phyloP scores from a whole-genome alignment of 1,140 invertebrate species.

The Acromyrmex heyeri region DNA sequence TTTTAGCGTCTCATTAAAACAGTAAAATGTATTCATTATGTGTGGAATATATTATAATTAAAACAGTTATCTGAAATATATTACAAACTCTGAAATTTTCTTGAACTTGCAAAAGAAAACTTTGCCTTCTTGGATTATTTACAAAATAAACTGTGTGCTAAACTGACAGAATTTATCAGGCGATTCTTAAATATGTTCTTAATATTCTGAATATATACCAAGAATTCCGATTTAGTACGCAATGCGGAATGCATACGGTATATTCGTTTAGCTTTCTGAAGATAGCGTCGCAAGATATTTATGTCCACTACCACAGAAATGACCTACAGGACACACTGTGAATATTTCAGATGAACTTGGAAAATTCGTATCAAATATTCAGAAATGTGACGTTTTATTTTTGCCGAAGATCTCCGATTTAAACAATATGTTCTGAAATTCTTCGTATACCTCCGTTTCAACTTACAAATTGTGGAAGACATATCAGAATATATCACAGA shows the following conservation, averaged over 20 bases:
- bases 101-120: background rate
- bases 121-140: background rate
- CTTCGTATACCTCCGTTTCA: background rate
- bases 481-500: background rate
- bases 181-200: constrained; percentile 19
- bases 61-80: background rate
- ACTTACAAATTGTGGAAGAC: background rate
- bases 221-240: constrained; percentile 24
- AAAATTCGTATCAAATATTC: constrained; percentile 17
- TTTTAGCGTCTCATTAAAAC: constrained; percentile 1
- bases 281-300: constrained; percentile 47
- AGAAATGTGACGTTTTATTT: background rate
- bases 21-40: too few relatives aligned
- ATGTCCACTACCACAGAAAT: constrained; percentile 23
- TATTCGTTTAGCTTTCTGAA: constrained; percentile 40
- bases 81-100: background rate
- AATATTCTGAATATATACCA: constrained; percentile 18
- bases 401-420: constrained; percentile 1
- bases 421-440: background rate
- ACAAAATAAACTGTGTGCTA: background rate
- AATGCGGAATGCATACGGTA: constrained; percentile 17
- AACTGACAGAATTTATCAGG: background rate
- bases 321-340: constrained; percentile 22
- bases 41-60: background rate
- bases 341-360: constrained; percentile 44